These are phyloP conservation scores for Poeciliopsis presidionis DNA, from an alignment of 2,797 vertebrate species.

Conservation along the genomic window DNA sequence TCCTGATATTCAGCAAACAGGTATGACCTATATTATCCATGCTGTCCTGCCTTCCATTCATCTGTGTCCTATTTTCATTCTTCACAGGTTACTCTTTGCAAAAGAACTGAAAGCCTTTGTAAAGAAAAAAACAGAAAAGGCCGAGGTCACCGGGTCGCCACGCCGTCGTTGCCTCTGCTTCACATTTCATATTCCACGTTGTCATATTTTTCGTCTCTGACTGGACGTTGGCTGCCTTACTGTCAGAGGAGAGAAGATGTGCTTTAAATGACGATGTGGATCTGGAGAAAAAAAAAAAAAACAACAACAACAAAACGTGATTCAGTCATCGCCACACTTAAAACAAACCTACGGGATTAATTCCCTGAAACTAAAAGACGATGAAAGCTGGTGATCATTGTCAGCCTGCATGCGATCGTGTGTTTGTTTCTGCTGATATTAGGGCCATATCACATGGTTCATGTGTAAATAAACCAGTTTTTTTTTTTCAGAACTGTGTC, in stretches of 20 bases:
- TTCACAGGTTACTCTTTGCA: background rate
- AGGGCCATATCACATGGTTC: conserved; percentile 14
- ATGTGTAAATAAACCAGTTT: conserved; percentile 60
- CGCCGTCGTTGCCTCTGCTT: conserved; percentile 26
- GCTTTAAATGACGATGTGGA: conserved; percentile 27
- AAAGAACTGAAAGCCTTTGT: background rate
- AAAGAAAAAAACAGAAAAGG: background rate
- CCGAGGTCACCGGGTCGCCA: conserved; percentile 17
- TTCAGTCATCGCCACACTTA: background rate
- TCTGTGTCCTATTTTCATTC: background rate
- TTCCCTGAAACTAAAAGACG: background rate
- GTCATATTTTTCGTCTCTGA: conserved; percentile 48
- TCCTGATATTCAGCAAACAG: background rate
- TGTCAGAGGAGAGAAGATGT: conserved; percentile 35
- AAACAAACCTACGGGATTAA: background rate
- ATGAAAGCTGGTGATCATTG: background rate
- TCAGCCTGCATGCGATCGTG: background rate
- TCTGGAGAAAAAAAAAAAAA: conserved; percentile 10
- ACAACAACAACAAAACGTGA: too few species aligned
- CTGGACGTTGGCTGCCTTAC: conserved; percentile 27
- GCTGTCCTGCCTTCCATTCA: background rate
- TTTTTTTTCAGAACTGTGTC: conserved; percentile 32
- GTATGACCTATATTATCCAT: background rate
- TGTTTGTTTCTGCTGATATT: conserved; percentile 1
- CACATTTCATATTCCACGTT: conserved; percentile 47